phyloP scores from a whole-genome alignment of 2,113 vertebrate genomes.

The Odobenus rosmarus region DNA sequence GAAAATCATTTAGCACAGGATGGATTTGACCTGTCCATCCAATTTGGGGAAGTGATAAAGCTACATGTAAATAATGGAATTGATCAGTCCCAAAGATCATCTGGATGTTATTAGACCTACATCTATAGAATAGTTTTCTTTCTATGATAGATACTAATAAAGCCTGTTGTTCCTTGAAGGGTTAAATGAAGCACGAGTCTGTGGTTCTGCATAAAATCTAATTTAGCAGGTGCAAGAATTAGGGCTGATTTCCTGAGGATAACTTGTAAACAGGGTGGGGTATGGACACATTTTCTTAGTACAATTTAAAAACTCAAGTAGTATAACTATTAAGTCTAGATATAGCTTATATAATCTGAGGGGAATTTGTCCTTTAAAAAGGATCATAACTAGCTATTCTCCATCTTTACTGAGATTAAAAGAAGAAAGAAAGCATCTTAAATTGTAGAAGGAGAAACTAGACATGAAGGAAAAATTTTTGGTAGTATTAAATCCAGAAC shows the following conservation, averaged over 20 bases:
- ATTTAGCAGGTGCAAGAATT: slow-evolving; percentile 2
- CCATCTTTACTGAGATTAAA: neutral
- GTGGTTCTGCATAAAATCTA: neutral
- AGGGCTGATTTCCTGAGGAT: neutral
- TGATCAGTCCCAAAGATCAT: slow-evolving; percentile 31
- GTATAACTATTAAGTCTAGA: neutral
- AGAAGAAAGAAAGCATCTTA: neutral
- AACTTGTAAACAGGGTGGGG: neutral
- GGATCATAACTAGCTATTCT: neutral
- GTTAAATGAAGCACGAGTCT: neutral
- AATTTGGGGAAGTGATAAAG: slow-evolving; percentile 4
- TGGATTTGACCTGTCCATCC: neutral
- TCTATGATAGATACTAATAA: neutral
- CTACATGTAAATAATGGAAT: slow-evolving; percentile 20
- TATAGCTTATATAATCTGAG: neutral
- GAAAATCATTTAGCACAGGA: neutral
- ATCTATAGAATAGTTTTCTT: neutral
- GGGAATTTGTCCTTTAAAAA: neutral
- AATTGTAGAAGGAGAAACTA: neutral
- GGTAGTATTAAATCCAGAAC: slow-evolving; percentile 6
- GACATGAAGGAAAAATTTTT: neutral
- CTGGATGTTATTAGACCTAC: neutral
- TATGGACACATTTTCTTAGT: neutral
- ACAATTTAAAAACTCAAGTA: neutral
- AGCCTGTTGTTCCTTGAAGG: neutral